Percentiles rank a stretch among this genome's conserved stretches.
Conservation (phyloP, 2,113 vertebrate genomes). For the Strigops habroptila region DNA sequence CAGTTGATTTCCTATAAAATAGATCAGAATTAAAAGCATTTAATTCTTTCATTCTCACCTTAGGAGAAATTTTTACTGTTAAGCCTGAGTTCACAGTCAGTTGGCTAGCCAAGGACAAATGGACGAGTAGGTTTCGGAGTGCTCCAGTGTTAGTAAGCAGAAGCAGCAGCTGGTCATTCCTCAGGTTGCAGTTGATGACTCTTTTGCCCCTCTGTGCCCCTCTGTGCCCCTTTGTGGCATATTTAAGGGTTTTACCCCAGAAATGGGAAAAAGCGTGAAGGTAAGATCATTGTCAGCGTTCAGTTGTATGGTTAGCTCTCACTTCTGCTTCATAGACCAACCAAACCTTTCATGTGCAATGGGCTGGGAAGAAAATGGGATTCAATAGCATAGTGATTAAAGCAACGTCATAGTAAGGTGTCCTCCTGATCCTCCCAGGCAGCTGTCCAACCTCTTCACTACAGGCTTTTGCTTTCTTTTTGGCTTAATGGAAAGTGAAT, state of each 20-base stretch:
- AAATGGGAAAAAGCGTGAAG: background rate
- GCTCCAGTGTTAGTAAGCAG: background rate
- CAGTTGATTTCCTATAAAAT: background rate
- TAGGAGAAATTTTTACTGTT: background rate
- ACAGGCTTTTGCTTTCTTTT: background rate
- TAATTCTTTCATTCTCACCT: background rate
- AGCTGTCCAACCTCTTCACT: background rate
- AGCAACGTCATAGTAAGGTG: background rate
- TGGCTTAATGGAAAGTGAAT: background rate
- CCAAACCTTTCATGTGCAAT: background rate
- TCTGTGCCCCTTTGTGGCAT: background rate
- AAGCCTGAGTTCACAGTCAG: accelerated
- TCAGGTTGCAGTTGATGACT: background rate
- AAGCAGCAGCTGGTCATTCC: background rate
- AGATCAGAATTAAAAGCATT: background rate
- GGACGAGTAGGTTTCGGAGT: background rate
- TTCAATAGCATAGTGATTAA: background rate
- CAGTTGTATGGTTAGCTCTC: background rate
- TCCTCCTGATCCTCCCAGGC: background rate
- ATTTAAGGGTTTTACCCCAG: background rate
- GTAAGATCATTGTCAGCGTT: background rate
- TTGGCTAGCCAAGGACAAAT: background rate
- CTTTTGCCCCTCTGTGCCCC: background rate
- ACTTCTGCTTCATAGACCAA: background rate
- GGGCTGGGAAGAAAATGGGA: background rate